phyloP scores from a whole-genome alignment of 2,888 invertebrate genomes.

The Yponomeuta cagnagella region DNA sequence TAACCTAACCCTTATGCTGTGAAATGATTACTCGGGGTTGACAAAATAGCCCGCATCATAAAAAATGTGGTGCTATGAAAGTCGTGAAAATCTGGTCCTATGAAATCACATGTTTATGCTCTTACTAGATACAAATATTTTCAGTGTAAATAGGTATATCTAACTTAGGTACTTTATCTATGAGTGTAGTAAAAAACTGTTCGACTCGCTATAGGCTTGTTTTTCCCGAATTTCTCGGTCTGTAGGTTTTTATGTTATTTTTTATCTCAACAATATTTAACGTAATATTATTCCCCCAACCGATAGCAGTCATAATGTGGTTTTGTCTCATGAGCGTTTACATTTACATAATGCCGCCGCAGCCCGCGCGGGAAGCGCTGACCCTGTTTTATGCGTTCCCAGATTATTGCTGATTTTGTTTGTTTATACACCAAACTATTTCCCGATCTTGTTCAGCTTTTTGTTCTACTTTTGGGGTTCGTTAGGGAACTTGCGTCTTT shows the following conservation, averaged over 20 bases:
- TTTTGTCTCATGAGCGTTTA: slow-evolving; percentile 8
- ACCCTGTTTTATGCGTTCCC: slow-evolving; percentile 18
- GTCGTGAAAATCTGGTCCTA: neutral
- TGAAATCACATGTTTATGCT: neutral
- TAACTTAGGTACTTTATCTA: too few relatives aligned
- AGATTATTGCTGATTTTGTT: slow-evolving; percentile 18
- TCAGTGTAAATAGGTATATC: too few relatives aligned
- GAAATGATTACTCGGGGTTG: neutral
- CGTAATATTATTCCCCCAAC: neutral
- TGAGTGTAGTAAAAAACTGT: too few relatives aligned
- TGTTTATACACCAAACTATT: slow-evolving; percentile 22
- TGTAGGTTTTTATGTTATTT: neutral
- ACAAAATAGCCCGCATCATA: neutral
- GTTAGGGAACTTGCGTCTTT: neutral
- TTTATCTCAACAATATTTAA: slow-evolving; percentile 3
- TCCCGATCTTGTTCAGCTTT: slow-evolving; percentile 23
- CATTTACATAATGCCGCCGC: slow-evolving; percentile 12
- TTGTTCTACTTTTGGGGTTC: neutral
- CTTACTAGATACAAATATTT: too few relatives aligned
- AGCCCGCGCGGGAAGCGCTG: slow-evolving; percentile 9
- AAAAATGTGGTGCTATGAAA: neutral
- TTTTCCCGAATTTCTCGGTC: neutral
- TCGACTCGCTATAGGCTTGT: too few relatives aligned
- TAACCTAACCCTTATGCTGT: neutral
- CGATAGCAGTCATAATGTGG: slow-evolving; percentile 6